These are phyloP conservation scores for Pilophorus perplexus DNA, from an alignment of 2,888 invertebrate genomes.

Conservation along the genomic window DNA sequence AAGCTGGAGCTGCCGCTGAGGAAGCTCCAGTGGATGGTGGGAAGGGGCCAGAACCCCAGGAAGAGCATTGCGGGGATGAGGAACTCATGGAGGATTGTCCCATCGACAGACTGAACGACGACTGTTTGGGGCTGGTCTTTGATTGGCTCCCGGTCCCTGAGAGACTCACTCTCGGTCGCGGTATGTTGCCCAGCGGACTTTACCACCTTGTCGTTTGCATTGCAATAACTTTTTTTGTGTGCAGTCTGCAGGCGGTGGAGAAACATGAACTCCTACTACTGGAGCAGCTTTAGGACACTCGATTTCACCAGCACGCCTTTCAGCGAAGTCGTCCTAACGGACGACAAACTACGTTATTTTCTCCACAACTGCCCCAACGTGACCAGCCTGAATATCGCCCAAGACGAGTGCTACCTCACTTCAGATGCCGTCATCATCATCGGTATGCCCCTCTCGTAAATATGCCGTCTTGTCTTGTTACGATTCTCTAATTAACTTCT, in stretches of 20 bases:
- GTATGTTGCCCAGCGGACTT: too few relatives aligned
- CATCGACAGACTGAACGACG: constrained; percentile 42
- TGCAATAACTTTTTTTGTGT: too few relatives aligned
- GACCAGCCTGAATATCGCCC: constrained; percentile 39
- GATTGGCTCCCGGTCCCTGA: constrained; percentile 35
- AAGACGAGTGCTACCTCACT: constrained; percentile 33
- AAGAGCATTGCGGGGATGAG: too few relatives aligned
- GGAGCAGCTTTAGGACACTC: constrained; percentile 38
- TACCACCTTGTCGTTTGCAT: too few relatives aligned
- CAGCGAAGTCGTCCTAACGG: constrained; percentile 1
- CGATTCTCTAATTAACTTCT: neutral
- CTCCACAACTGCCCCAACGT: constrained; percentile 39
- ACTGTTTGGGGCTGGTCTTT: constrained; percentile 42
- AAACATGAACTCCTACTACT: constrained; percentile 25
- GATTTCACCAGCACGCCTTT: constrained; percentile 40
- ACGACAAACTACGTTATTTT: constrained; percentile 26
- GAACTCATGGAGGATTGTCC: constrained; percentile 16
- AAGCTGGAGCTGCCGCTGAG: neutral
- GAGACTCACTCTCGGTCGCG: constrained; percentile 25
- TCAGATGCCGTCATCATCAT: constrained; percentile 34
- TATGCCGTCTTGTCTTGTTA: neutral
- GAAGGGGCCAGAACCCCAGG: too few relatives aligned
- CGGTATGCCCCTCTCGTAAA: constrained; percentile 18
- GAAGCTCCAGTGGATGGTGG: too few relatives aligned
- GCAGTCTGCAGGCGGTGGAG: constrained; percentile 44